phyloP scores from a whole-genome alignment of 2,113 vertebrate genomes.

The Thinocorus orbignyianus region DNA sequence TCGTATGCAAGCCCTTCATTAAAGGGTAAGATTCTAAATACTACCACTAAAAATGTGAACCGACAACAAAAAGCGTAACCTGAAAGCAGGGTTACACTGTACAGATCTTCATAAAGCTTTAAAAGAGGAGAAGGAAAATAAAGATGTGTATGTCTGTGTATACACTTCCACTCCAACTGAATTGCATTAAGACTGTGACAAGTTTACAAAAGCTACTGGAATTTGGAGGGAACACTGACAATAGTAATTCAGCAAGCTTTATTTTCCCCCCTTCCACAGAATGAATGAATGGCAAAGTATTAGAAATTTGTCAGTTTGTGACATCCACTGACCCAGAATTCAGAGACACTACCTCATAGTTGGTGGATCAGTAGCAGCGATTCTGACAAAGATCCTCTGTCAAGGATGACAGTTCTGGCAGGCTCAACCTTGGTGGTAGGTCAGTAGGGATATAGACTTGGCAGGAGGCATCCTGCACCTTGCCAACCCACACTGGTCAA shows the following conservation, averaged over 20 bases:
- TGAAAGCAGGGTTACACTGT: not conserved
- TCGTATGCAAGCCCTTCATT: not conserved
- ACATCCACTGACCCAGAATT: slow-evolving; percentile 69
- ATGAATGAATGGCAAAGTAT: slow-evolving; percentile 56
- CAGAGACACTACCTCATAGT: slow-evolving; percentile 68
- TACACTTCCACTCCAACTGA: not conserved
- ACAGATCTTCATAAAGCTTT: not conserved
- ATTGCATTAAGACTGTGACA: not conserved
- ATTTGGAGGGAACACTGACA: slow-evolving; percentile 46
- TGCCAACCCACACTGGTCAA: slow-evolving; percentile 52
- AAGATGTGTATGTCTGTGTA: not conserved
- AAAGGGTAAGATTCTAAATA: not conserved
- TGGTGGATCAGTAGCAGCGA: slow-evolving; percentile 51
- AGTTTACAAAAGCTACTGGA: slow-evolving; percentile 40
- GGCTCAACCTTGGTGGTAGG: slow-evolving; percentile 42
- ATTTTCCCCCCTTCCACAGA: not conserved
- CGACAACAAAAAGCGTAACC: not conserved
- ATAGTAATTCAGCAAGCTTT: slow-evolving; percentile 19
- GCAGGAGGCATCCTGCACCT: not conserved
- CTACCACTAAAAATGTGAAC: not conserved
- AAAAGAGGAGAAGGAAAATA: not conserved
- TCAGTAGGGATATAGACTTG: slow-evolving; percentile 50
- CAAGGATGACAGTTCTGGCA: slow-evolving; percentile 56
- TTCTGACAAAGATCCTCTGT: slow-evolving; percentile 67
- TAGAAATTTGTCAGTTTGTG: slow-evolving; percentile 69